Evolutionary conservation across 2,797 vertebrate genomes (phyloP).

Genomic region (Sebastes flavidus): DNA sequence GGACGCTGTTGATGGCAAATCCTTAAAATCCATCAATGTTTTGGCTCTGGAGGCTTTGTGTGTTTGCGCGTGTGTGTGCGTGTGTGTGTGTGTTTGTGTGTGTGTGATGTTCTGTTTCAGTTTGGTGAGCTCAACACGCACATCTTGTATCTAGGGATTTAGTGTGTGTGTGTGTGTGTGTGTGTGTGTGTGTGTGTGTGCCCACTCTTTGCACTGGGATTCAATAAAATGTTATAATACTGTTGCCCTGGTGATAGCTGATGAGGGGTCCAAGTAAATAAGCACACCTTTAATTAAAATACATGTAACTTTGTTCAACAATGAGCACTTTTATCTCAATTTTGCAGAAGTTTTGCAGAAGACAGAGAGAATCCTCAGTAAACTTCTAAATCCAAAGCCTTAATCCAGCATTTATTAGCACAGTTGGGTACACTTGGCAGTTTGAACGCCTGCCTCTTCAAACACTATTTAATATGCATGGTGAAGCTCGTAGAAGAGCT

Average conservation of each 20-base stretch:
- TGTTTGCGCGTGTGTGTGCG: background rate
- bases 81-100: background rate
- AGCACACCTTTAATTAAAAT: constrained; percentile 19
- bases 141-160: constrained; percentile 22
- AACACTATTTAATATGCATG: constrained; percentile 17
- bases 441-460: constrained; percentile 16
- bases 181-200: background rate
- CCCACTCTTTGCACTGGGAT: background rate
- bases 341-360: constrained; percentile 29
- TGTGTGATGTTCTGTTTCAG: constrained; percentile 21
- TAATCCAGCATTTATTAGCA: constrained; percentile 33
- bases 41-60: constrained; percentile 34
- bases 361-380: constrained; percentile 4
- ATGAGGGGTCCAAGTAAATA: constrained; percentile 26
- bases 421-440: constrained; percentile 33
- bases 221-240: background rate
- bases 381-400: constrained; percentile 37
- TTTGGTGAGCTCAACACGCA: constrained; percentile 30
- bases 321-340: constrained; percentile 32
- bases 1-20: constrained; percentile 45
- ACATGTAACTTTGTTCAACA: background rate
- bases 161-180: background rate
- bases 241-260: background rate
- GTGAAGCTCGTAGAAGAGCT: background rate
- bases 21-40: constrained; percentile 52